These are phyloP conservation scores for Bovichtus variegatus DNA, from an alignment of 2,797 vertebrate species.

Conservation along the genomic window DNA sequence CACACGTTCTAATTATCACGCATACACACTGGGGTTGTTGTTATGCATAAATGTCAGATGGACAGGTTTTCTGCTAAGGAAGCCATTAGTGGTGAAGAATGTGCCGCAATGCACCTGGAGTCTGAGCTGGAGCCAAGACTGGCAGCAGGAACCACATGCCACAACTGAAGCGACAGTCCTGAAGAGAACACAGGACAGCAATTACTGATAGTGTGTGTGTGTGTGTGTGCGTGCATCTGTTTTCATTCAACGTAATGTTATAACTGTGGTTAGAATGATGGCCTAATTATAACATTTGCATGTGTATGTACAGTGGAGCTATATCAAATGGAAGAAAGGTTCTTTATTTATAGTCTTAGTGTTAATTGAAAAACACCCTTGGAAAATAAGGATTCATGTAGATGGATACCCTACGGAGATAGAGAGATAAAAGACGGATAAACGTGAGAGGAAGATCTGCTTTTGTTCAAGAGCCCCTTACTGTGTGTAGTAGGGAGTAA, in stretches of 20 bases:
- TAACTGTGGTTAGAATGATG: neutral
- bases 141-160: conserved; percentile 28
- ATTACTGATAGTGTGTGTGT: neutral
- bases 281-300: neutral
- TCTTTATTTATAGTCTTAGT: neutral
- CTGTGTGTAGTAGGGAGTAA: neutral
- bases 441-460: neutral
- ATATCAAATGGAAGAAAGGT: neutral
- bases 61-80: conserved; percentile 42
- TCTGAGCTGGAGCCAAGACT: conserved; percentile 52
- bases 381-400: neutral
- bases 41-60: conserved; percentile 69
- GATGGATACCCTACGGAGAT: neutral
- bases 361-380: neutral
- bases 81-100: conserved; percentile 45
- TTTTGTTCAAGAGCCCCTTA: neutral
- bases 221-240: neutral
- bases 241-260: neutral
- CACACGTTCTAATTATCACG: conserved; percentile 72
- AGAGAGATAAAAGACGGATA: neutral
- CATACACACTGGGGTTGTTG: conserved; percentile 54
- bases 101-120: conserved; percentile 63
- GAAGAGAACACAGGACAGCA: neutral
- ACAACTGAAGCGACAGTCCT: neutral
- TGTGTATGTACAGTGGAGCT: neutral